phyloP scores from a whole-genome alignment of 2,888 invertebrate genomes.

The Drosophila leonis region DNA sequence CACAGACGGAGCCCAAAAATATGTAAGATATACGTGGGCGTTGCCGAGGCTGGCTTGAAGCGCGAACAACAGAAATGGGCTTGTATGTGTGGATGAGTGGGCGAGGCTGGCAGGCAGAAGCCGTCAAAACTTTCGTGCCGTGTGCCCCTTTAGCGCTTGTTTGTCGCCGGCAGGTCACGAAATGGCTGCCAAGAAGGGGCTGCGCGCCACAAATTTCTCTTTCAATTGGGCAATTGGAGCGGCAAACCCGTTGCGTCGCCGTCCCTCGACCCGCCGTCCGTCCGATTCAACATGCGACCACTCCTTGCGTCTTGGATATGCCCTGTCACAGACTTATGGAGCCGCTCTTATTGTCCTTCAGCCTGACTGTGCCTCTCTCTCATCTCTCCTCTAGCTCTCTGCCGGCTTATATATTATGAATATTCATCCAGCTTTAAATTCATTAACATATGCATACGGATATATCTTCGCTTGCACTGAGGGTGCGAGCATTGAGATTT shows the following conservation, averaged over 20 bases:
- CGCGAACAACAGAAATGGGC: slow-evolving; percentile 56
- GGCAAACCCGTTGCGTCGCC: slow-evolving; percentile 36
- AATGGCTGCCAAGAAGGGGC: slow-evolving; percentile 57
- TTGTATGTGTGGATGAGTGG: slow-evolving; percentile 10
- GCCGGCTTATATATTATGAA: slow-evolving; percentile 59
- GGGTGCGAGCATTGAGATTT: slow-evolving; percentile 15
- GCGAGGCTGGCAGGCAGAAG: slow-evolving; percentile 31
- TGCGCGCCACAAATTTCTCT: slow-evolving; percentile 66
- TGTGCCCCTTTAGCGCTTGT: slow-evolving; percentile 53
- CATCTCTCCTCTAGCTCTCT: not conserved
- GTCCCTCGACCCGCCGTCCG: slow-evolving; percentile 7
- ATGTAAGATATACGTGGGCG: slow-evolving; percentile 54
- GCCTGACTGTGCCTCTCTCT: slow-evolving; percentile 9
- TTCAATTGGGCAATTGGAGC: slow-evolving; percentile 73
- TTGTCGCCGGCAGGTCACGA: slow-evolving; percentile 71
- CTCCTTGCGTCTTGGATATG: slow-evolving; percentile 22
- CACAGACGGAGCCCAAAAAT: slow-evolving; percentile 7
- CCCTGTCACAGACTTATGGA: slow-evolving; percentile 59
- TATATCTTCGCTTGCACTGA: not conserved
- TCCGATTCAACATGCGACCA: slow-evolving; percentile 26
- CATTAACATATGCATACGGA: slow-evolving; percentile 31
- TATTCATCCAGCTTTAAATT: slow-evolving; percentile 35
- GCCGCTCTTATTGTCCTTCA: slow-evolving; percentile 50
- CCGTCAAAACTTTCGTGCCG: slow-evolving; percentile 65
- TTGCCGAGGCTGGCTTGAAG: slow-evolving; percentile 50